Conservation (phyloP, 2,888 invertebrate species). For the Mimachlamys varia region DNA sequence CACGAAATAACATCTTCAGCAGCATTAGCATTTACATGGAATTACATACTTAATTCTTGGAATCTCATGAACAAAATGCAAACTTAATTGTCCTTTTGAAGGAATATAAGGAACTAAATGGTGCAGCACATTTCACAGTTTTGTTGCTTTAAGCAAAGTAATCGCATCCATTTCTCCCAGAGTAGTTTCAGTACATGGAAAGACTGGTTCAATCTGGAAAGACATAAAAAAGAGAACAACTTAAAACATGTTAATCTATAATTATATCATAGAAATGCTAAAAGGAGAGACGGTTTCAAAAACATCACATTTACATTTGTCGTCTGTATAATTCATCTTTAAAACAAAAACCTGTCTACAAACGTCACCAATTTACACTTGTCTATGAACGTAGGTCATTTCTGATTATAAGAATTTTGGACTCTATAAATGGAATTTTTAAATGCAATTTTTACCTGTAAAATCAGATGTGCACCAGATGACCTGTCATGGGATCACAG, state of each 20-base stretch:
- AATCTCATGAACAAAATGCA: conserved; percentile 20
- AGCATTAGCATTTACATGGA: neutral
- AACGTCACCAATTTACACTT: no score
- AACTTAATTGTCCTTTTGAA: neutral
- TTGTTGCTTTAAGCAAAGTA: neutral
- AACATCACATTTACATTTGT: no score
- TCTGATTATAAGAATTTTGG: no score
- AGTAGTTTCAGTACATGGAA: neutral
- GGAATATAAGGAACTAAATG: neutral
- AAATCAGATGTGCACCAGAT: neutral
- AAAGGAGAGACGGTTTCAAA: no score
- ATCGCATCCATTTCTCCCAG: neutral
- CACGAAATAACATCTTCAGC: neutral
- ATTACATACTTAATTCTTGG: neutral
- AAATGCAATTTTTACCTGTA: neutral
- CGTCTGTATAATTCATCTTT: no score
- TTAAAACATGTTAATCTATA: neutral
- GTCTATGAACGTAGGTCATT: no score
- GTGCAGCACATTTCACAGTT: neutral
- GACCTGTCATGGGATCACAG: neutral
- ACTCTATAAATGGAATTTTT: no score
- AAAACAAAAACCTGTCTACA: no score
- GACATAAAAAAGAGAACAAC: neutral
- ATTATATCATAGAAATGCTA: no score
- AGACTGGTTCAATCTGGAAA: neutral